Evolutionary conservation across 1,140 invertebrate genomes (phyloP), one percentile per base, ranked within the genome.

Genomic region (Oscheius sp.): DNA sequence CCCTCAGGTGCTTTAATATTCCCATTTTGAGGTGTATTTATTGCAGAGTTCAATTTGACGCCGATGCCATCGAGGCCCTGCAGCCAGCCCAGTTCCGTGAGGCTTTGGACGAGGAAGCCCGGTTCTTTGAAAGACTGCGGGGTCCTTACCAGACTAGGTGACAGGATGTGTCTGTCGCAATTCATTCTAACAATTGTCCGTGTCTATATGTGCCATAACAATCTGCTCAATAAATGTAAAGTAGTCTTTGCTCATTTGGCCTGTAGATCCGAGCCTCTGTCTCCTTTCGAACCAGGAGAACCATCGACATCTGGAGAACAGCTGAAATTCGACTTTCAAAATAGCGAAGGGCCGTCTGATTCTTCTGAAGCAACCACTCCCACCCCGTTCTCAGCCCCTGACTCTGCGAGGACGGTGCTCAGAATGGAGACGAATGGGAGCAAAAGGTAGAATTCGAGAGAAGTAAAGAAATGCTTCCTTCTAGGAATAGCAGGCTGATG

Each of bases 11-110:
- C 29, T n/a, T 32, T 31, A 45, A 29, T 65, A 23, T 26, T 45
- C 15, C 1, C 49, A 63, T 32, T 20, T 46, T 31, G n/a, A 71
- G 13, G 2, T 52, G n/a, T 20, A n/a, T 4, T 4, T 3, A 45
- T 65, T 73, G 46, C 36, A 65, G 65, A 36, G 65, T 74, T 0
- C 65, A 67, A 42, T 35, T 74, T 3, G 74, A 77, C 42, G 74
- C 76, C 15, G 73, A 77, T 18, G 76, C 74, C 2, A 77, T 77
- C 28, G 76, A 77, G 49, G 20, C 38, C n/a, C 68, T 67, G 28
- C 38, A 35, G 13, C 46, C 76, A 38, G 52, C 29, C 3, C 42
- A 76, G 35, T 45, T 77, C 18, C 42, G 55, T 1, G 74, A 61
- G 3, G 68, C 71, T 2, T 55, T 77, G 20, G 75, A 59, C 23